Percentiles rank a stretch among this genome's conserved stretches.
These are phyloP conservation scores for Balaenoptera acutorostrata DNA, from an alignment of 2,113 vertebrate species.

Conservation along the genomic window DNA sequence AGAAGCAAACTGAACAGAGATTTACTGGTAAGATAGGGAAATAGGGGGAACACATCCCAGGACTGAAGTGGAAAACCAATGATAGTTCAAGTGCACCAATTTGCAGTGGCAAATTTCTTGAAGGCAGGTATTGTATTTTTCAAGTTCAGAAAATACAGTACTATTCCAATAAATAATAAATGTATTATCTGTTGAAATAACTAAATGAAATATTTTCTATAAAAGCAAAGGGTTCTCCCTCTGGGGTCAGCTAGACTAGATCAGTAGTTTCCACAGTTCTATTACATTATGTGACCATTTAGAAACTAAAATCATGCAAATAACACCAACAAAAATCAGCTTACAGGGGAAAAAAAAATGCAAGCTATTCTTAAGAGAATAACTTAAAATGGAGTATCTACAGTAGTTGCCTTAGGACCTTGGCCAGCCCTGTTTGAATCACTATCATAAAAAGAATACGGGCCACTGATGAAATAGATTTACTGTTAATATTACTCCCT, in stretches of 20 bases:
- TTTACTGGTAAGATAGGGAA: conserved; percentile 17
- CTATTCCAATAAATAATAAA: neutral
- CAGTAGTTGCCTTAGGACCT: neutral
- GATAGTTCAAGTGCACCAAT: neutral
- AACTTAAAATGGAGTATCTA: neutral
- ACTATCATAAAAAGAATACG: neutral
- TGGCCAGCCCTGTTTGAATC: neutral
- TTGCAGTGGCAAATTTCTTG: neutral
- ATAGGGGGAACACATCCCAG: neutral
- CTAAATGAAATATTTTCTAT: neutral
- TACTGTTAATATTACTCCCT: neutral
- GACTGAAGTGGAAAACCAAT: neutral
- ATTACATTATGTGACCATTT: conserved; percentile 13
- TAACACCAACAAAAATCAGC: neutral
- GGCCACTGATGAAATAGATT: neutral
- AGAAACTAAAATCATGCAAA: neutral
- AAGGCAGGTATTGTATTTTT: neutral
- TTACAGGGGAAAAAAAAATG: neutral
- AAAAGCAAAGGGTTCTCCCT: neutral
- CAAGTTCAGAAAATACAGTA: neutral
- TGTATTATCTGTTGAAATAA: neutral
- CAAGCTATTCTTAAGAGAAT: neutral
- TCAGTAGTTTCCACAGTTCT: neutral
- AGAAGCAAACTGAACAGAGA: conserved; percentile 53
- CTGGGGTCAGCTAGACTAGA: neutral